A percentile compares a stretch with the other conserved stretches of the same genome.
Conservation (phyloP, 2,113 vertebrate genomes). For the Gadus chalcogrammus region DNA sequence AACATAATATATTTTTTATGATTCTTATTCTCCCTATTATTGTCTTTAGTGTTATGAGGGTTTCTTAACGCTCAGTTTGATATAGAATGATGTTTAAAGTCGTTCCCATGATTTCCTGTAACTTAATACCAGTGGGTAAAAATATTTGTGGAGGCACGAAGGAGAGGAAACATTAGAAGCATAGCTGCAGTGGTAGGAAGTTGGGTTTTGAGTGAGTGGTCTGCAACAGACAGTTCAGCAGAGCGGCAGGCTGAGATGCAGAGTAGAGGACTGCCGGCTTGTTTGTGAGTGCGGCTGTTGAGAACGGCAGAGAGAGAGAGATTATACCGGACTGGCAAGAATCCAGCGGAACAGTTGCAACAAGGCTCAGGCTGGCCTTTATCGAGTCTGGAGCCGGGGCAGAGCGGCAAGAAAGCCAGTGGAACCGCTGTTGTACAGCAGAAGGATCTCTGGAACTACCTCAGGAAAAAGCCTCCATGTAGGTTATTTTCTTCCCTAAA, state of each 20-base stretch:
- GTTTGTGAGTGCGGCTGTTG: constrained; percentile 23
- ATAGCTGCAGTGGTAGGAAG: constrained; percentile 58
- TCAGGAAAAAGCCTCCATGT: constrained; percentile 63
- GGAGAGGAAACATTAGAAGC: constrained; percentile 79
- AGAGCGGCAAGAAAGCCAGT: constrained; percentile 54
- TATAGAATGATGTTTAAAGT: constrained; percentile 81
- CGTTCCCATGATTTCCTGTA: constrained; percentile 94
- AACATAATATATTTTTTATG: constrained; percentile 8
- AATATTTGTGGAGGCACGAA: constrained; percentile 85
- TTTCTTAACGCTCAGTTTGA: constrained; percentile 76
- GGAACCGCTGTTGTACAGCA: constrained; percentile 65
- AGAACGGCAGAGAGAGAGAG: constrained; percentile 33
- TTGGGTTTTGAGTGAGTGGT: constrained; percentile 53
- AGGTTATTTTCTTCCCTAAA: constrained; percentile 62
- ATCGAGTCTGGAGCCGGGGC: constrained; percentile 51
- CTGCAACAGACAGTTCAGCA: constrained; percentile 63
- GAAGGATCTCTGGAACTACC: constrained; percentile 67
- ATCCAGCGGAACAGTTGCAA: constrained; percentile 65
- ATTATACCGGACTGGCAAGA: constrained; percentile 61
- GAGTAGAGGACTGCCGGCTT: constrained; percentile 56
- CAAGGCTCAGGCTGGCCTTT: constrained; percentile 17
- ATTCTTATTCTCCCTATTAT: constrained; percentile 40
- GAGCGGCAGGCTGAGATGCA: constrained; percentile 61
- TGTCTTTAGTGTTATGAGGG: constrained; percentile 72
- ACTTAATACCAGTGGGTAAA: constrained; percentile 91